Evolutionary conservation across 2,113 vertebrate genomes (phyloP).

Genomic region (Megaceryle torquata): DNA sequence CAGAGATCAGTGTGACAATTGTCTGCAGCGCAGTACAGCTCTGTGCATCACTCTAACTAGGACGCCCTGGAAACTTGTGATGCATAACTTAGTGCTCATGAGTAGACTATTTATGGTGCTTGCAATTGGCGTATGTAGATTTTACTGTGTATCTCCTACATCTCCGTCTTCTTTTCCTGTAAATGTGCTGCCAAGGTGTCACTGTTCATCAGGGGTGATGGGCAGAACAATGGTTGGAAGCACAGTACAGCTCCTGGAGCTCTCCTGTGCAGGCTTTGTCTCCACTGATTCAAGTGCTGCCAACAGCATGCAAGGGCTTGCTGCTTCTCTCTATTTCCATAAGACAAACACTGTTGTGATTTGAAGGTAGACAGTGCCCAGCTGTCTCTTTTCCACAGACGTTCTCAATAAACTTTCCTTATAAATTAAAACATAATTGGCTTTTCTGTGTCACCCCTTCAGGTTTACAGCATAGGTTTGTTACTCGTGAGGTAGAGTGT

Average conservation of each 20-base stretch:
- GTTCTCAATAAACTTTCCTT: background rate
- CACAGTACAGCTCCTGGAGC: background rate
- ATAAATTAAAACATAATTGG: background rate
- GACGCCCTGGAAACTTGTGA: background rate
- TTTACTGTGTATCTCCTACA: background rate
- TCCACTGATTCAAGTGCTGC: background rate
- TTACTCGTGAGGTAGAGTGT: background rate
- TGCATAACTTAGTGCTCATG: background rate
- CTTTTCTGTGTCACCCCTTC: background rate
- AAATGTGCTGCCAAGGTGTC: background rate
- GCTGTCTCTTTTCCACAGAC: background rate
- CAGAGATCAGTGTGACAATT: rapidly evolving
- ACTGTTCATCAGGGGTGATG: background rate
- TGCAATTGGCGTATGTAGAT: background rate
- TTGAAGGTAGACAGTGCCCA: background rate
- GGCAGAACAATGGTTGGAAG: background rate
- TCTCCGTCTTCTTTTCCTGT: background rate
- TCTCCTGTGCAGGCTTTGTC: background rate
- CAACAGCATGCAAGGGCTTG: background rate
- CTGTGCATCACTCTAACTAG: background rate
- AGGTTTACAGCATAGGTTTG: background rate
- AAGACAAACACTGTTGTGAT: background rate
- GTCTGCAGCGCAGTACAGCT: background rate
- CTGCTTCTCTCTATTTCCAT: background rate
- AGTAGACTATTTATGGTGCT: background rate